Evolutionary conservation across 30 jellyfish, hydroid and myxozoan species (phyloP).

Genomic region (Chironex yamaguchii): DNA sequence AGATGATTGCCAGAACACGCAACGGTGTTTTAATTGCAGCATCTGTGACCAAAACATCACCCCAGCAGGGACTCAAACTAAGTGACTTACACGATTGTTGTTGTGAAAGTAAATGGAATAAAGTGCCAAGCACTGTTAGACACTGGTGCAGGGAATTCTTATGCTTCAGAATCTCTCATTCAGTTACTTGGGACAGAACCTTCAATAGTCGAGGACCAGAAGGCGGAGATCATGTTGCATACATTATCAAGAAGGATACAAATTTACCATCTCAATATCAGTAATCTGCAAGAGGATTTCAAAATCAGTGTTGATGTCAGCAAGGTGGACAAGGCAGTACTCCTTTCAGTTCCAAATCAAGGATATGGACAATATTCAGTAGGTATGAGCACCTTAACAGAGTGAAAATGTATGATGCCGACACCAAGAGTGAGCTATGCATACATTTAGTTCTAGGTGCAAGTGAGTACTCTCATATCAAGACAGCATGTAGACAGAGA

Average conservation of each 20-base stretch:
- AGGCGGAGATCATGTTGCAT: constrained; percentile 47
- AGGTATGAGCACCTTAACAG: constrained; percentile 11
- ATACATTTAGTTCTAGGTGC: constrained; percentile 47
- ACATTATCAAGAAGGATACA: not conserved
- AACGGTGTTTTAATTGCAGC: constrained; percentile 27
- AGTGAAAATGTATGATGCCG: constrained; percentile 9
- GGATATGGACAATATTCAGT: constrained; percentile 15
- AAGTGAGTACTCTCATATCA: constrained; percentile 47
- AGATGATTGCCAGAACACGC: constrained; percentile 12
- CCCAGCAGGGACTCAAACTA: constrained; percentile 31
- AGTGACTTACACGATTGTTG: not conserved
- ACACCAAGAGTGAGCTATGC: constrained; percentile 25
- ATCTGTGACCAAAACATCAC: constrained; percentile 12
- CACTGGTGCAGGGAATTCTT: constrained; percentile 3
- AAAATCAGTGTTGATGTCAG: constrained; percentile 26
- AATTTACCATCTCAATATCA: constrained; percentile 11
- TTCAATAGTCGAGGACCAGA: not conserved
- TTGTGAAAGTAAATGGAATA: too few relatives aligned
- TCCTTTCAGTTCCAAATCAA: constrained; percentile 24
- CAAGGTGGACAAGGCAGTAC: constrained; percentile 45
- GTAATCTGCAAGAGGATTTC: constrained; percentile 19
- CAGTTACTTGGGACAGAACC: not conserved
- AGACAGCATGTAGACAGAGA: constrained; percentile 21
- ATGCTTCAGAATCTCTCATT: constrained; percentile 2
- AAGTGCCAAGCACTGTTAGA: not conserved